Conservation (phyloP, 2,888 invertebrate species). For the Mesoligia furuncula region DNA sequence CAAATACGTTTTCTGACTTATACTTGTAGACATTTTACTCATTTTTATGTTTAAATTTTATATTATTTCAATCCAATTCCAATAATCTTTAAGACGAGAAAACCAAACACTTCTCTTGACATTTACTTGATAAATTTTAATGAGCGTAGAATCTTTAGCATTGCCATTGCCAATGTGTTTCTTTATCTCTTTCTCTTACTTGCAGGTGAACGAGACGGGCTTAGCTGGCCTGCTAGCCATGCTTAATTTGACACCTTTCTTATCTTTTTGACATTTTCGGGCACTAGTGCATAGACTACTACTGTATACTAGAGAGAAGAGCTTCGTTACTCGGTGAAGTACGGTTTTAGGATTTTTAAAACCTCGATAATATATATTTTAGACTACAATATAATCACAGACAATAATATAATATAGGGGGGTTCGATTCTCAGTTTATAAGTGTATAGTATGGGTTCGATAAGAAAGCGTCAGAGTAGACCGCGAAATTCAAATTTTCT, state of each 20-base stretch:
- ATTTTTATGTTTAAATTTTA: not conserved
- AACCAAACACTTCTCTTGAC: slow-evolving; percentile 22
- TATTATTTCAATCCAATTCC: not conserved
- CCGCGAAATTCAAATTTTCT: not conserved
- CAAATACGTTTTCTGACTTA: slow-evolving; percentile 94
- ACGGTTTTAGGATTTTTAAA: slow-evolving; percentile 11
- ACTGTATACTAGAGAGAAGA: no score
- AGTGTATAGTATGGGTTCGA: no score
- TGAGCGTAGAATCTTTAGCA: slow-evolving; percentile 6
- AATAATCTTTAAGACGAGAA: not conserved
- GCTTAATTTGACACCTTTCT: not conserved
- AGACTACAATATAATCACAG: not conserved
- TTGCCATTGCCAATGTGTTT: not conserved
- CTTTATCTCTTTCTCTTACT: slow-evolving; percentile 26
- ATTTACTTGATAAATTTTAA: not conserved
- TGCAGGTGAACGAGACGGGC: not conserved
- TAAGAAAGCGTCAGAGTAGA: not conserved
- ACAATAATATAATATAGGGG: no score
- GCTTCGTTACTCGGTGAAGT: slow-evolving; percentile 1
- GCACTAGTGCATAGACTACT: no score
- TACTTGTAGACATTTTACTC: slow-evolving; percentile 82
- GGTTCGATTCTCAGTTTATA: no score
- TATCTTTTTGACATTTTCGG: not conserved
- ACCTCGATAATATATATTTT: not conserved
- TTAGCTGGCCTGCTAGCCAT: not conserved